Conservation (phyloP, 2,113 vertebrate genomes). For the Ibidorhyncha struthersii region DNA sequence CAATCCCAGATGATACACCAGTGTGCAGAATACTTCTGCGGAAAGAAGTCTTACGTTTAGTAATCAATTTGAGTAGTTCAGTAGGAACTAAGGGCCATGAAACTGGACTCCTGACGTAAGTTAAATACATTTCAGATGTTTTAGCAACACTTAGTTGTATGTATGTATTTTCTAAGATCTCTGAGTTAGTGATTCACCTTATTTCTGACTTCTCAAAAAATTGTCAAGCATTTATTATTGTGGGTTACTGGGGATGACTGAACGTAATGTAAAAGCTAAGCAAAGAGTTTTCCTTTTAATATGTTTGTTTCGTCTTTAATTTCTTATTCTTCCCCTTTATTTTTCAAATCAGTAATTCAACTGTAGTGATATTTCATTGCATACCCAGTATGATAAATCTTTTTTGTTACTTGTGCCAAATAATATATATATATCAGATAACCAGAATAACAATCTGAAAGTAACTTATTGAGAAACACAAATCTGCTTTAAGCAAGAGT, state of each 20-base stretch:
- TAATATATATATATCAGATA: neutral
- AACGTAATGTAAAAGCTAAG: neutral
- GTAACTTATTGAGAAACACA: neutral
- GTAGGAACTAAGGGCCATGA: slow-evolving; percentile 98
- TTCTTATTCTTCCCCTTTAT: neutral
- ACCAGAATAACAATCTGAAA: neutral
- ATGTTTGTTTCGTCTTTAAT: neutral
- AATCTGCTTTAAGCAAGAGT: neutral
- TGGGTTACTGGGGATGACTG: neutral
- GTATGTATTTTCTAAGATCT: neutral
- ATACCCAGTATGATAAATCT: neutral
- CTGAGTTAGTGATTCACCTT: neutral
- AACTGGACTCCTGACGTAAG: slow-evolving; percentile 97
- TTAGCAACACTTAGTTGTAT: neutral
- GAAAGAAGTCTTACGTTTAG: slow-evolving; percentile 95
- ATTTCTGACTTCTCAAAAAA: neutral
- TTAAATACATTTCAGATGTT: neutral
- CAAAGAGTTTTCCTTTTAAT: neutral
- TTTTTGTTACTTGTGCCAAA: neutral
- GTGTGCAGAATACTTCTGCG: slow-evolving; percentile 92
- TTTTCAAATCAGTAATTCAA: neutral
- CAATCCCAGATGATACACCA: slow-evolving; percentile 92
- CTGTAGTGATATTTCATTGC: neutral
- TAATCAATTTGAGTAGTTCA: slow-evolving; percentile 96
- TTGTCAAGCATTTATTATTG: neutral